Conservation (phyloP, 2,113 vertebrate genomes). For the Otus sunia region DNA sequence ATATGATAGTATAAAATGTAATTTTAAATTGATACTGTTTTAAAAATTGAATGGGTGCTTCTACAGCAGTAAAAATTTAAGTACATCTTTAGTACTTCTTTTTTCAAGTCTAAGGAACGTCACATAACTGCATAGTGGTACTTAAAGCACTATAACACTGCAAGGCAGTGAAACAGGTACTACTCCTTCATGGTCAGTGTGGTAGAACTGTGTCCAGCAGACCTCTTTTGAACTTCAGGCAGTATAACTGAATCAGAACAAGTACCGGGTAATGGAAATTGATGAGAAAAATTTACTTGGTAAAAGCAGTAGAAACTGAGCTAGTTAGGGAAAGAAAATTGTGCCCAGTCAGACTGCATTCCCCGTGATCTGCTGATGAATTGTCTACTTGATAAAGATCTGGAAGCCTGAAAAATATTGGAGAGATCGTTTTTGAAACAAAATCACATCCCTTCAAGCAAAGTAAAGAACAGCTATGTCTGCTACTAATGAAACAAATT, state of each 20-base stretch:
- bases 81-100: background rate
- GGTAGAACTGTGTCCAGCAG: background rate
- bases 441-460: background rate
- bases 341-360: background rate
- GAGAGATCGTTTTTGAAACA: background rate
- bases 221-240: background rate
- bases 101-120: background rate
- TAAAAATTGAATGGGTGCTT: background rate
- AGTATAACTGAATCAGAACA: background rate
- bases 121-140: background rate
- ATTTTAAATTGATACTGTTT: background rate
- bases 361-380: background rate
- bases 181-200: background rate
- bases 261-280: background rate
- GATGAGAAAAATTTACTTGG: background rate
- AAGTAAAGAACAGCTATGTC: background rate
- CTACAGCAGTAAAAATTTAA: background rate
- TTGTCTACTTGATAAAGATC: background rate
- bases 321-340: background rate
- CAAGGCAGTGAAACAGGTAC: background rate
- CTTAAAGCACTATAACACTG: background rate
- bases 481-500: background rate
- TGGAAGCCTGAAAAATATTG: background rate
- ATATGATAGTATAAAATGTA: background rate
- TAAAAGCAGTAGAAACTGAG: background rate